Conservation (phyloP, 2,797 vertebrate genomes). For the Chromobotia macracanthus region DNA sequence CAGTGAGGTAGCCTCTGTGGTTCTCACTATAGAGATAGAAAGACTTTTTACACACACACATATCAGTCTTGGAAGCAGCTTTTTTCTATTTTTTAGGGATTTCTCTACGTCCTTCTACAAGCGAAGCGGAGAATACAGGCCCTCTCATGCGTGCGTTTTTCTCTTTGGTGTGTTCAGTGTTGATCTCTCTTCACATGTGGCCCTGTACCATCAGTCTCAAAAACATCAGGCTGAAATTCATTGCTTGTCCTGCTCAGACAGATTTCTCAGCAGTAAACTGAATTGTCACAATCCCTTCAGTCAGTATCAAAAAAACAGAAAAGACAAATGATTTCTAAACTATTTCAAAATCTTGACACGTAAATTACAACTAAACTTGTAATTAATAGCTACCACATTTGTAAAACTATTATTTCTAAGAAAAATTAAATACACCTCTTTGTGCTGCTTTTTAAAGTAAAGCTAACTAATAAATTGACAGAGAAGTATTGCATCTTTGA, state of each 20-base stretch:
- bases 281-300: constrained; percentile 72
- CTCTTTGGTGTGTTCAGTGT: constrained; percentile 76
- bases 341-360: too few species aligned
- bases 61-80: constrained; percentile 94
- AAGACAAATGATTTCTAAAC: constrained; percentile 59
- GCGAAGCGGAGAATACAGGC: constrained; percentile 79
- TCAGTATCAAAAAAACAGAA: constrained; percentile 56
- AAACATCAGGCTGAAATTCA: too few species aligned
- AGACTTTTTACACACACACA: constrained; percentile 79
- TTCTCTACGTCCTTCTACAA: constrained; percentile 77
- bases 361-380: constrained; percentile 70
- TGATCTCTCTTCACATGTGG: constrained; percentile 68
- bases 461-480: constrained; percentile 77
- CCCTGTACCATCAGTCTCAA: constrained; percentile 66
- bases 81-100: constrained; percentile 81
- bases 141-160: constrained; percentile 81
- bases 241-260: constrained; percentile 76
- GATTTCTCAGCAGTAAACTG: constrained; percentile 48
- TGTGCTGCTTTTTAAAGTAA: constrained; percentile 80
- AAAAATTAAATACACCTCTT: constrained; percentile 70
- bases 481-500: constrained; percentile 83
- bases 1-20: constrained; percentile 99
- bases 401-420: constrained; percentile 69
- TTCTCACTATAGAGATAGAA: constrained; percentile 96
- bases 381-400: constrained; percentile 68